Base-by-base conservation (phyloP, 2,797 vertebrate genomes). In the Helarctos malayanus region DNA sequence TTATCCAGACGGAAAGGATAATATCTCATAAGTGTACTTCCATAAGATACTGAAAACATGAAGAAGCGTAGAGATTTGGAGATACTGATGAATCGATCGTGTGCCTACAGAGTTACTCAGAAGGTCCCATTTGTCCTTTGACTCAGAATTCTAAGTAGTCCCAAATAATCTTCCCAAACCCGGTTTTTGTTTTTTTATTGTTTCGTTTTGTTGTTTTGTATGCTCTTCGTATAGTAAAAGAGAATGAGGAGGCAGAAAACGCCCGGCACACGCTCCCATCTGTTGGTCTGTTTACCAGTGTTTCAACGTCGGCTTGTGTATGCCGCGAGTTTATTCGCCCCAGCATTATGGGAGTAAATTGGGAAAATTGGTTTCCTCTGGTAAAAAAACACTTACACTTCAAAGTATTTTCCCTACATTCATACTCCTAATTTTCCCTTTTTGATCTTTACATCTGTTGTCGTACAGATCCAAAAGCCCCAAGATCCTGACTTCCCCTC, bases 361-460 rank as follows among this genome's bases (percentile, higher is more conserved):
- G 89, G 89, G 83, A 95, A 98, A 97, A 98, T 96, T 98, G 91
- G 93, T 97, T 94, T 83, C 95, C 32, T 78, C 97, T 97, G 96
- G 85, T 95, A 57, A 93, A 83, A 41, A 95, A 92, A 80, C 38
- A 97, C 38, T 84, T 89, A 56, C 82, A 97, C 97, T 94, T 98
- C 88, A 98, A 98, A 98, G 98, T 89, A 18, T 91, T 97, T 98
- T 73, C 89, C 83, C 96, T 49, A 0, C 63, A 91, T 96, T 97
- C 89, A 76, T 73, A 56, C 63, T 84, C 45, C 79, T 82, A 87
- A 97, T 96, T 75, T 90, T 73, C 92, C 91, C 90, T 96, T 97
- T 98, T 97, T 98, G 95, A 98, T 97, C 97, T 98, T 95, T 96
- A 76, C 94, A 89, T 71, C 63, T 71, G 41, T 63, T 47, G 32